Evolutionary conservation across 2,113 vertebrate genomes (phyloP), one percentile per base, ranked within the genome.

Genomic region (Microcebus tavaratra): DNA sequence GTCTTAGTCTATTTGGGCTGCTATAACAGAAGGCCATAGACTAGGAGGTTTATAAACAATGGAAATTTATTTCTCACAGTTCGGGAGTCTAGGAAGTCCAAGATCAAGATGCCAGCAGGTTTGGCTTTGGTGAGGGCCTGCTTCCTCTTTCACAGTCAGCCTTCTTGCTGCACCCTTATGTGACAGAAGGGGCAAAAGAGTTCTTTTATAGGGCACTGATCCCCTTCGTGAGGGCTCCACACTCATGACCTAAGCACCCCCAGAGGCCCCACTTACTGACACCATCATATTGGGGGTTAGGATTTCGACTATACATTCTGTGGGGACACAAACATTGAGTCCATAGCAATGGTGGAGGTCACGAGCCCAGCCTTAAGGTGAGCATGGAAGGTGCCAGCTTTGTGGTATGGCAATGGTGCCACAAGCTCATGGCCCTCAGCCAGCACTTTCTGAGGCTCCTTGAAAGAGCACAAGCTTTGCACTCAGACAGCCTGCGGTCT

Each of bases 351-450:
- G 1, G 34, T 39, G 10, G 8, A 68, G 21, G 7, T 45, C 31
- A 5, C 0, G 12, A 59, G 7, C 27, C 4, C 25, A 2, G 6
- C 12, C 63, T 67, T 15, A 34, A 63, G 31, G 31, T 0, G 5
- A 63, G 15, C 39, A 45, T 9, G 31, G 57, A 78, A 21, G 55
- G 53, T 70, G 20, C 27, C 4, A 57, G 34, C 29, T 8, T 13
- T 6, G 0, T 8, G 3, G 29, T 12, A 2, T 8, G 6, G 34
- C 20, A 29, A 34, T 23, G 25, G 63, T n/a, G 48, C 23, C 39
- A 39, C 18, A 23, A 61, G 15, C 31, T 48, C 21, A 18, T 50
- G 75, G n/a, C 17, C 59, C 21, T 57, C 11, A 8, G 34, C 6
- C 4, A 17, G 48, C 21, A 78, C 29, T n/a, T 85, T 90, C 57